Percentiles rank a stretch among this genome's conserved stretches.
Conservation (phyloP, 1,140 invertebrate species). For the Nasonia giraulti region DNA sequence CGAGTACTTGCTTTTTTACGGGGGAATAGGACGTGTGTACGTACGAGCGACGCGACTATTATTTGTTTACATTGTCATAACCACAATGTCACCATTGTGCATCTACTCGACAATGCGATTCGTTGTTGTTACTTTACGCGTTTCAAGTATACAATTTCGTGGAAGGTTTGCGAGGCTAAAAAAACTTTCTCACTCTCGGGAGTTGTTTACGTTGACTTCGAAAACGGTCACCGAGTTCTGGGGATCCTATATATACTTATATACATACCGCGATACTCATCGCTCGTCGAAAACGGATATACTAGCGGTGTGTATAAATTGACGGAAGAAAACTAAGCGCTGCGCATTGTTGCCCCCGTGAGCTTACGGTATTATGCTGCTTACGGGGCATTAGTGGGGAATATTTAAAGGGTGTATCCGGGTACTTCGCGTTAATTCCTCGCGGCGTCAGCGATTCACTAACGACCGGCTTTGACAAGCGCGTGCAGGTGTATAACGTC, state of each 20-base stretch:
- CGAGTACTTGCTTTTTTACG: background rate
- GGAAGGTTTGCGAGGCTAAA: background rate
- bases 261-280: background rate
- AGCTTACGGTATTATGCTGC: too few relatives aligned
- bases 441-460: too few relatives aligned
- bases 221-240: background rate
- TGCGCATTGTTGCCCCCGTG: too few relatives aligned
- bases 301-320: background rate
- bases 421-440: too few relatives aligned
- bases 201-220: background rate
- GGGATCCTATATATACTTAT: background rate
- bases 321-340: too few relatives aligned
- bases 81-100: background rate
- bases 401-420: too few relatives aligned
- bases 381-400: too few relatives aligned
- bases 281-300: background rate
- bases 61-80: constrained; percentile 1
- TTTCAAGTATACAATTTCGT: background rate
- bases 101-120: background rate
- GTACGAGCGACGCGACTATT: background rate
- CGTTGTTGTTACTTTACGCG: background rate
- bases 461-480: too few relatives aligned
- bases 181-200: background rate
- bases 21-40: background rate
- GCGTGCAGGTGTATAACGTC: too few relatives aligned